phyloP scores from a whole-genome alignment of 2,797 vertebrate genomes.

The Mustela erminea region DNA sequence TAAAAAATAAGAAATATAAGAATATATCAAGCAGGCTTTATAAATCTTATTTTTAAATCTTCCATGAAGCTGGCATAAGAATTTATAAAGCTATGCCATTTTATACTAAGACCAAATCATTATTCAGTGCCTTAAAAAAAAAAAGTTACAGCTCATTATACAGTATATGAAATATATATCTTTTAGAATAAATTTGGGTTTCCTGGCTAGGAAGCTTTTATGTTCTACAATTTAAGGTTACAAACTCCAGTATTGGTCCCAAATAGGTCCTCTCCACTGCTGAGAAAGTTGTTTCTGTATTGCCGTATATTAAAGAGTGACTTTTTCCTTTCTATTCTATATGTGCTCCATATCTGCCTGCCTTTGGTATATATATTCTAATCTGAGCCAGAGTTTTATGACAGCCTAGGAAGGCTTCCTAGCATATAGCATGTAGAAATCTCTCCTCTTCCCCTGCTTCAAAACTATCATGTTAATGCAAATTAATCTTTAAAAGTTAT shows the following conservation, averaged over 20 bases:
- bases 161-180: constrained; percentile 66
- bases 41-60: constrained; percentile 43
- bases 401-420: neutral
- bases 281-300: neutral
- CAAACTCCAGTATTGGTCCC: constrained; percentile 52
- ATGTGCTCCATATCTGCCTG: neutral
- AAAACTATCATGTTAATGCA: neutral
- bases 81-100: constrained; percentile 37
- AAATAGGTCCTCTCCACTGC: constrained; percentile 10
- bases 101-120: constrained; percentile 57
- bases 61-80: neutral
- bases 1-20: constrained; percentile 55
- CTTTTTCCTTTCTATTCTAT: constrained; percentile 8
- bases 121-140: constrained; percentile 72
- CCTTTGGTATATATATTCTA: neutral
- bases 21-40: constrained; percentile 50
- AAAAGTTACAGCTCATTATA: constrained; percentile 74
- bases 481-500: constrained; percentile 40
- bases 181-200: constrained; percentile 65
- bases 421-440: neutral
- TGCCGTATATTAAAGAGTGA: neutral
- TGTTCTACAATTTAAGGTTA: constrained; percentile 64
- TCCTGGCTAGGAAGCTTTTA: constrained; percentile 62
- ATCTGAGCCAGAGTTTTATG: neutral
- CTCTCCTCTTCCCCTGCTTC: neutral